Base-by-base conservation (phyloP, 2,888 invertebrate species). In the Noctua janthina region DNA sequence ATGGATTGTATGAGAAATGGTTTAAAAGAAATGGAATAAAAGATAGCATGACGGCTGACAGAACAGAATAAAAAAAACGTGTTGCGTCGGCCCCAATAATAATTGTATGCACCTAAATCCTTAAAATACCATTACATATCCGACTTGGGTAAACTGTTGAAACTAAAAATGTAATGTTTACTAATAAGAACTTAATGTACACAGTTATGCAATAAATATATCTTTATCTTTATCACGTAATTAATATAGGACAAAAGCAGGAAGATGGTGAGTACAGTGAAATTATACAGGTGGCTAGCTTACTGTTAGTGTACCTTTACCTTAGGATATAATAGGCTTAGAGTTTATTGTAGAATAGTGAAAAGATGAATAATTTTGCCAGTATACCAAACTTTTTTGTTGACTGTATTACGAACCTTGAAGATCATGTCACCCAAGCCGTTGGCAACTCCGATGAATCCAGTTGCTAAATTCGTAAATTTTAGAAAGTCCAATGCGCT, bases 401-500 rank as follows among this genome's bases (percentile, higher is more conserved):
- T 49, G n/a, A 56, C 1, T 66, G 6, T 66, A 72, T 6, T 72
- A 77, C 79, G 20, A 39, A 91, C 91, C 82, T 89, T 91, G n/a
- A 82, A 76, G 59, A 87, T 87, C 86, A 92, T 92, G 15, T 92
- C 92, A 20, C 86, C 84, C 23, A 92, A 83, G 66, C 89, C 88
- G 68, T 92, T 92, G 5, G 80, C 88, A 13, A 91, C 88, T 49
- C 92, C 92, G 10, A 91, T 72, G 67, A 87, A 66, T n/a, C 92
- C 91, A 49, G 87, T 89, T 13, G 88, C 91, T 43, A 91, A 71
- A 78, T 90, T 92, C 10, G 90, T 85, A 72, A 85, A 92, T 81
- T 87, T 89, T 20, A 92, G 78, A 78, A 91, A 80, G 51, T 86
- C 81, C 29, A 92, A 85, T 7, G 92, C 92, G 49, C 89, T 91